Base-by-base conservation (phyloP, 2,888 invertebrate species). In the Tupiocoris notatus region DNA sequence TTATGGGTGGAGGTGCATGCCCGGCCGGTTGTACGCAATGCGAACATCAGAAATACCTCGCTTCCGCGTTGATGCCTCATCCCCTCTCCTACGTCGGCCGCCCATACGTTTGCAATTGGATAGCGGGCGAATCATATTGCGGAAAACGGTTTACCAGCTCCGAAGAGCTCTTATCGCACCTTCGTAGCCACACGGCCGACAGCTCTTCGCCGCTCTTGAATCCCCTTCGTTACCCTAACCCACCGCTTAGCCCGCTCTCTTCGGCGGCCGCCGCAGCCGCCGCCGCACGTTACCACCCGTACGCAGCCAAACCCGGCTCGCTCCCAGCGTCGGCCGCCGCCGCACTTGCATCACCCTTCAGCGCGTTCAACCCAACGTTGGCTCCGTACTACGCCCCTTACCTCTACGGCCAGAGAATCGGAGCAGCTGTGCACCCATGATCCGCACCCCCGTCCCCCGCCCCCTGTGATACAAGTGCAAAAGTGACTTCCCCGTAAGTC, bases 21-120 rank as follows among this genome's bases (percentile, higher is more conserved):
- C 80, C 80, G 12, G 92, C 94, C 80, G 96, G 96, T 24, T 97
- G 97, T 86, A 92, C 94, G 68, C 96, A 96, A 85, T 97, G 97
- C 85, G 96, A 95, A 85, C 96, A 96, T 84, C 96, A 95, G 84
- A 94, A 94, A 84, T 85, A 84, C 70, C 79, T 96, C 95, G 83
- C 86, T 95, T 84, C 86, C 92, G 39, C 39, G 12, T 84, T 85
- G 78, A 89, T 89, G 77, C 86, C 85, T 56, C 93, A 77, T 92
- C 93, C 0, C 92, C 92, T 76, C 0, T 93, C 92, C 12, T 78
- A 78, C 0, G 93, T 93, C 0, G 93, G 92, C 12, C 80, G 80
- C 22, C 95, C 95, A 6, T 94, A 94, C 85, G 92, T 95, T 73
- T 98, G 98, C 88, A 96, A 93, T 84, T 98, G 98, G 98, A 93